A percentile compares a stretch with the other conserved stretches of the same genome.
Conservation (phyloP, 2,888 invertebrate species). For the Palloptera scutellata region DNA sequence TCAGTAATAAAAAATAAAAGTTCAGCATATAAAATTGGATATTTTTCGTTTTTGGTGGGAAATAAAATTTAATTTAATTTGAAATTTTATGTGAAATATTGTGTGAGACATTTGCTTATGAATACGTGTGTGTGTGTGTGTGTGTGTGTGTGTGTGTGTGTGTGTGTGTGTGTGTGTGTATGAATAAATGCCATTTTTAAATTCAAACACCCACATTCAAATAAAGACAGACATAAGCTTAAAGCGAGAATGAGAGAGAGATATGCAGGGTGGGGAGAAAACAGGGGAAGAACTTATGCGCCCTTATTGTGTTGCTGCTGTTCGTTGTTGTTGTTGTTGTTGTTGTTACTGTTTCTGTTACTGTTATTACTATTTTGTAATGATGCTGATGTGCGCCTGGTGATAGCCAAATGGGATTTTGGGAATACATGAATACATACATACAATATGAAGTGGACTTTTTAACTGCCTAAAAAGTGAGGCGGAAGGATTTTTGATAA, state of each 20-base stretch:
- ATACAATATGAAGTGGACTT: background rate
- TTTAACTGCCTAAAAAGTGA: too few species aligned
- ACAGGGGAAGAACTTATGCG: too few species aligned
- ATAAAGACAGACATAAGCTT: background rate
- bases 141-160: background rate
- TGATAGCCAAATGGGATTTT: conserved; percentile 11
- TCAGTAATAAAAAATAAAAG: too few species aligned
- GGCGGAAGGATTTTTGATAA: too few species aligned
- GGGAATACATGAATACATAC: too few species aligned
- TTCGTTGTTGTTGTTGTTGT: too few species aligned
- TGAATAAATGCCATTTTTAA: background rate
- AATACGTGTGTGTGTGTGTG: background rate
- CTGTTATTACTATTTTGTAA: background rate
- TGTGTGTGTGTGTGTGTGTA: background rate
- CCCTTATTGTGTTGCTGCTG: too few species aligned
- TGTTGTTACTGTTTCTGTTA: too few species aligned
- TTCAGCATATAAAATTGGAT: too few species aligned
- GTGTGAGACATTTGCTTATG: background rate
- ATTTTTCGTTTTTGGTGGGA: too few species aligned
- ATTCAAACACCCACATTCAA: background rate
- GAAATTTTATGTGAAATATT: background rate
- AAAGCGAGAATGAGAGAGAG: background rate
- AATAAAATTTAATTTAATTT: too few species aligned
- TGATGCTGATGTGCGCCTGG: background rate
- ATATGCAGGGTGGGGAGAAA: too few species aligned